Percentiles rank a stretch among this genome's conserved stretches.
Evolutionary conservation across 2,113 vertebrate species (phyloP).

Genomic region (Phasianus colchicus): DNA sequence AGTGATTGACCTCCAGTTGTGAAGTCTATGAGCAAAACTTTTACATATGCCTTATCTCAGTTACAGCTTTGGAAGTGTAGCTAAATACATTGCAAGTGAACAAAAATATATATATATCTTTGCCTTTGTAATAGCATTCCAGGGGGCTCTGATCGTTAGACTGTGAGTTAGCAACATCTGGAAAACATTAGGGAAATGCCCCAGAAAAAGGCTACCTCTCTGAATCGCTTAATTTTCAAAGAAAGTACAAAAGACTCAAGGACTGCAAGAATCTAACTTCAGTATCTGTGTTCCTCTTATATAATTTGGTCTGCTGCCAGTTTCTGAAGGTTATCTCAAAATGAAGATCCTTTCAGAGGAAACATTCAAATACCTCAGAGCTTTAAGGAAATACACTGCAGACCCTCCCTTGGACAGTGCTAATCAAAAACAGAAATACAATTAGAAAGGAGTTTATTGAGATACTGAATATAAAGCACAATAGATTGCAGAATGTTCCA

Average conservation of each 20-base stretch:
- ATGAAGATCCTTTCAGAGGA: neutral
- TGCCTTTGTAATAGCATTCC: neutral
- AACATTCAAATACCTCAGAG: neutral
- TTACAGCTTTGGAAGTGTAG: neutral
- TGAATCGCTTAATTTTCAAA: neutral
- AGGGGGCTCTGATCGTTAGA: neutral
- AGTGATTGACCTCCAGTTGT: neutral
- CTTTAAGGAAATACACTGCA: neutral
- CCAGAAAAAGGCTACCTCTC: neutral
- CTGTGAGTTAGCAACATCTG: conserved; percentile 18
- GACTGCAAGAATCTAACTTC: neutral
- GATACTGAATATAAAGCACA: neutral
- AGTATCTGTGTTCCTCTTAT: neutral
- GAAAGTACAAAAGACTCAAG: neutral
- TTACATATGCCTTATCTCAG: neutral
- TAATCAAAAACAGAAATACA: neutral
- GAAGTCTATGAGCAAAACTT: neutral
- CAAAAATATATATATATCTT: neutral
- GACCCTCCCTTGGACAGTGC: neutral
- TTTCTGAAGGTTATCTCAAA: conserved; percentile 14
- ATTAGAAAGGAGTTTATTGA: neutral
- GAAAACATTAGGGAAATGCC: conserved; percentile 14
- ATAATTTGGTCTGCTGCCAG: neutral
- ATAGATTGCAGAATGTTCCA: neutral
- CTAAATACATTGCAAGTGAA: neutral